Base-by-base conservation (phyloP, 2,888 invertebrate species). In the Perizoma flavofasciatum region DNA sequence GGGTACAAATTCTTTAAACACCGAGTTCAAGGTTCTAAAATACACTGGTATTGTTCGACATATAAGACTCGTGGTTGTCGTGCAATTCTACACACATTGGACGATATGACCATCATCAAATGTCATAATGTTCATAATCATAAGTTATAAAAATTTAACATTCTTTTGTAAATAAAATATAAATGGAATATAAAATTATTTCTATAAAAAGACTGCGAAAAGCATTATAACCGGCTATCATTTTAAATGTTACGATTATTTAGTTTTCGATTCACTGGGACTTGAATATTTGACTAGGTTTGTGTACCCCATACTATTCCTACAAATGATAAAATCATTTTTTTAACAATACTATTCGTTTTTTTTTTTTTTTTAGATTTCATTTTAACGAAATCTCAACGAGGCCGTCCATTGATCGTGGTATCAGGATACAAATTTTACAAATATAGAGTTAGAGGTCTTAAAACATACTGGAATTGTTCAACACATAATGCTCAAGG, bases 401-500 rank as follows among this genome's bases (percentile, higher is more conserved):
- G 10, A 41, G 50, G 50, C 7, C 5, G 32, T 10, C 50, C 43
- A 4, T 9, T 43, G n/a, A 34, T 50, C 2, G 37, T 50, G 9
- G n/a, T 50, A 45, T 33, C 43, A 5, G 52, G 52, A 6, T 52
- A 52, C 35, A 44, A 11, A 10, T 52, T 53, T 6, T 11, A n/a
- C 11, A 46, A 46, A 4, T 8, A 39, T 9, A 22, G 22, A 53
- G n/a, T 34, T 1, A 9, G 5, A 2, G 47, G 47, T n/a, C n/a
- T 4, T 9, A 47, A 47, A 6, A 47, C 34, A 1, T n/a, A 73
- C 32, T 77, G 74, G 74, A 51, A 62, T 7, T 77, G 74, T 41
- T 67, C 74, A 1, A 67, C 74, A 0, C 72, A 75, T 57, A 65
- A 61, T 39, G 59, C 58, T 56, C 58, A 48, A 22, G 22, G 45